Evolutionary conservation across 2,888 invertebrate species (phyloP), one percentile per base, ranked within the genome.

Genomic region (Selenia dentaria): DNA sequence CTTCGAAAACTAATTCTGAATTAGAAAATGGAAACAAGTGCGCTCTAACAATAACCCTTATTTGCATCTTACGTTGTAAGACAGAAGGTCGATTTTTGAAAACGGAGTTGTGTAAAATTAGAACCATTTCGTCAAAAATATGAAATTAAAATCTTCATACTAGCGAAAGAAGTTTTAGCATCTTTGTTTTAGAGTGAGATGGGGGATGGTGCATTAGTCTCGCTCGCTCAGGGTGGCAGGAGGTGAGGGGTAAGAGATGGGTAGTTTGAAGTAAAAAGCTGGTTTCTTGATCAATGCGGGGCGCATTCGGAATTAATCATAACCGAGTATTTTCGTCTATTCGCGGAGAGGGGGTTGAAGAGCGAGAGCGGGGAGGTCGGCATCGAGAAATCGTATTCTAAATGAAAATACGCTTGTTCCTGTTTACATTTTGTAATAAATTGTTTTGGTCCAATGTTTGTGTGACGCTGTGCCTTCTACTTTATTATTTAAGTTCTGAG

Each of bases 101-200:
- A 59, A 56, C 0, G 14, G 0, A 2, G 2, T 0, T 26, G 6
- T 48, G 52, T 68, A 86, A 89, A 90, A 90, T 89, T 90, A 89
- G 89, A 89, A 84, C 89, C 76, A 80, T 89, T 89, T 87, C 86
- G 80, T 89, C 89, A 89, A 89, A 90, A 90, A 90, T 90, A 90
- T 89, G 89, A 90, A 90, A 90, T 90, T 90, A 90, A 90, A 90
- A 89, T 90, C 89, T 90, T 90, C 86, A 89, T 90, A 89, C 89
- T 89, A 89, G 87, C 89, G 86, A 90, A 90, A 90, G 90, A 90
- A 90, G 89, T 90, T 90, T 89, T 88, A 90, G 90, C 90, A 90
- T 90, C 90, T 90, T 90, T 90, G 90, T 90, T 90, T 90, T 90
- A 90, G 90, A 90, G 86, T 62, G 88, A 87, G 90, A 90, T 66